Percentiles rank a stretch among this genome's conserved stretches.
These are phyloP conservation scores for Microplitis manilae DNA, from an alignment of 2,888 invertebrate species.

Conservation along the genomic window DNA sequence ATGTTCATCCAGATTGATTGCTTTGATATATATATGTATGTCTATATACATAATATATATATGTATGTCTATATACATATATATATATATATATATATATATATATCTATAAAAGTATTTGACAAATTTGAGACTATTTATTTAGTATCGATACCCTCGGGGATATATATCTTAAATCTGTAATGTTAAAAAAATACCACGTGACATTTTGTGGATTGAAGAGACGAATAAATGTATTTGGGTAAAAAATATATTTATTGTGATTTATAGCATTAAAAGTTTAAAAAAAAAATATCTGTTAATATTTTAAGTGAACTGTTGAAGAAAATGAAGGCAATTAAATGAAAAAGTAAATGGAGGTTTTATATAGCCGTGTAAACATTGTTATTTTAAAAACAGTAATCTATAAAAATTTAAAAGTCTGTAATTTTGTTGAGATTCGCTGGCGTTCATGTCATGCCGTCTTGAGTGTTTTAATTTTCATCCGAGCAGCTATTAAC, in stretches of 20 bases:
- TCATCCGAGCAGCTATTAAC: slow-evolving; percentile 69
- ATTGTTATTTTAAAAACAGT: neutral
- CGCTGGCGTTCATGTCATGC: slow-evolving; percentile 32
- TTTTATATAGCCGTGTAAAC: neutral
- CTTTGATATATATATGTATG: neutral
- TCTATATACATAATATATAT: neutral
- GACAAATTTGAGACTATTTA: slow-evolving; percentile 17
- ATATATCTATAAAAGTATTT: slow-evolving; percentile 9
- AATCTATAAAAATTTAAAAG: neutral
- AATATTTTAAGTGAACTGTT: too few species aligned
- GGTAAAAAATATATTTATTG: neutral
- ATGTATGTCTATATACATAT: neutral
- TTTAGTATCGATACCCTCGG: slow-evolving; percentile 5
- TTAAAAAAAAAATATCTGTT: too few species aligned
- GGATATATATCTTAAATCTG: neutral
- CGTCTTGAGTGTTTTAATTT: slow-evolving; percentile 68
- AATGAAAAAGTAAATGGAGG: neutral
- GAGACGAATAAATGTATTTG: neutral
- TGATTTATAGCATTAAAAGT: too few species aligned
- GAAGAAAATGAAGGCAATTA: neutral
- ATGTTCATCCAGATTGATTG: slow-evolving; percentile 20
- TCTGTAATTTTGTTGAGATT: slow-evolving; percentile 28
- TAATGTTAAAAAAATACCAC: neutral
- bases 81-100: neutral
- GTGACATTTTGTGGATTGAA: slow-evolving; percentile 2